Evolutionary conservation across 2,888 invertebrate species (phyloP).

Genomic region (Frankliniella fusca): DNA sequence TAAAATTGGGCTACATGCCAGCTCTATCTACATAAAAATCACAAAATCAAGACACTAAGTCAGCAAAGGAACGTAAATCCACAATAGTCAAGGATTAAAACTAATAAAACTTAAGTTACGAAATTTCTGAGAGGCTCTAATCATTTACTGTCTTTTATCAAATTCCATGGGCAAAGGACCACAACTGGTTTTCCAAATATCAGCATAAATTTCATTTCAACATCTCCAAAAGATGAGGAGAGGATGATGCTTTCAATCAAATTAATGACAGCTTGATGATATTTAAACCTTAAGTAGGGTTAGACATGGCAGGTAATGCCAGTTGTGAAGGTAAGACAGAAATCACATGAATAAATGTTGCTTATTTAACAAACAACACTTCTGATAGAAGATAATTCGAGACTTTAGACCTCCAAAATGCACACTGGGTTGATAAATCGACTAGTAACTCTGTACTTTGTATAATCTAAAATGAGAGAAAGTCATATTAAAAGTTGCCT

Average conservation of each 20-base stretch:
- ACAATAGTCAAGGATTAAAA: not conserved
- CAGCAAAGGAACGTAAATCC: conserved; percentile 9
- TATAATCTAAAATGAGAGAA: not conserved
- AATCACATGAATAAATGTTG: too few species aligned
- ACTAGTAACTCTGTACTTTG: conserved; percentile 10
- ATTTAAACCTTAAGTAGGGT: too few species aligned
- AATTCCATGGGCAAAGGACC: not conserved
- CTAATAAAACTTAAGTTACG: not conserved
- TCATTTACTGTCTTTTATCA: not conserved
- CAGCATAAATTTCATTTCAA: too few species aligned
- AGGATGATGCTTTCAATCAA: too few species aligned
- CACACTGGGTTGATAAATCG: conserved; percentile 18
- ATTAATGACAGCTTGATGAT: too few species aligned
- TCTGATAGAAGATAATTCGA: too few species aligned
- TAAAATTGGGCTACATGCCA: not conserved
- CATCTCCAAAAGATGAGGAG: too few species aligned
- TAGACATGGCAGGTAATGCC: too few species aligned
- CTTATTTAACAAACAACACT: too few species aligned
- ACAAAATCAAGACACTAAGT: not conserved
- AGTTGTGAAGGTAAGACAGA: too few species aligned
- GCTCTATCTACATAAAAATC: not conserved
- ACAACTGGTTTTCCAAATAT: not conserved
- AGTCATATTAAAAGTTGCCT: not conserved
- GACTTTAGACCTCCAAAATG: not conserved
- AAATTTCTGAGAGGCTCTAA: not conserved